phyloP scores from a whole-genome alignment of 2,888 invertebrate species.

The Oscheius sp. region DNA sequence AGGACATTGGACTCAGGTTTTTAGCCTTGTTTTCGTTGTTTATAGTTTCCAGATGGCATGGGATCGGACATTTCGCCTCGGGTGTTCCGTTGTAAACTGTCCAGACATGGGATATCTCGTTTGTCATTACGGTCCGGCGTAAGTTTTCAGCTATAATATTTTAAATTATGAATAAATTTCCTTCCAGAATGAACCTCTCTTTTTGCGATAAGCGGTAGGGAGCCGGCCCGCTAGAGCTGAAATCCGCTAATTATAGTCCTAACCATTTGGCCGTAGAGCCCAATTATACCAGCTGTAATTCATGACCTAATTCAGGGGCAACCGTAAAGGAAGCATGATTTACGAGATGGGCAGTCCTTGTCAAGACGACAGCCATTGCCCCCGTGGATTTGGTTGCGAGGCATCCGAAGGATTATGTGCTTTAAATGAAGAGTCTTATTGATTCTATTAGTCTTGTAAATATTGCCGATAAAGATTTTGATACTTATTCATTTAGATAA shows the following conservation, averaged over 20 bases:
- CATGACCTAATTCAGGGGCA: conserved; percentile 37
- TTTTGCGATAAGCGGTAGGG: too few relatives aligned
- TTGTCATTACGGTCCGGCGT: conserved; percentile 54
- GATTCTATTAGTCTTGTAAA: neutral
- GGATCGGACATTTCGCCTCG: conserved; percentile 45
- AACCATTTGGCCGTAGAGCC: too few relatives aligned
- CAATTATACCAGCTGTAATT: too few relatives aligned
- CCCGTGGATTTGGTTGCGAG: conserved; percentile 40
- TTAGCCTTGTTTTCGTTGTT: too few relatives aligned
- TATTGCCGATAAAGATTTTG: neutral
- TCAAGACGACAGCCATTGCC: conserved; percentile 38
- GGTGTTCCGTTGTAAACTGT: conserved; percentile 46
- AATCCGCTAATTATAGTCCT: too few relatives aligned
- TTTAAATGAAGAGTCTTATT: conserved; percentile 11
- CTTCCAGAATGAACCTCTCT: too few relatives aligned
- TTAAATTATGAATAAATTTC: neutral
- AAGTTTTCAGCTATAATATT: conserved; percentile 2
- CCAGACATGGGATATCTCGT: conserved; percentile 52
- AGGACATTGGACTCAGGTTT: conserved; percentile 53
- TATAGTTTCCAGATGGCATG: conserved; percentile 48
- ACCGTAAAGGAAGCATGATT: conserved; percentile 42
- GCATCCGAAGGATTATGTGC: conserved; percentile 22
- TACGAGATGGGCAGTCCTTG: conserved; percentile 49
- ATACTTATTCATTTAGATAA: neutral
- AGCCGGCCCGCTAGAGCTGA: too few relatives aligned